Base-by-base conservation (phyloP, 2,113 vertebrate species). In the Chinchilla lanigera region DNA sequence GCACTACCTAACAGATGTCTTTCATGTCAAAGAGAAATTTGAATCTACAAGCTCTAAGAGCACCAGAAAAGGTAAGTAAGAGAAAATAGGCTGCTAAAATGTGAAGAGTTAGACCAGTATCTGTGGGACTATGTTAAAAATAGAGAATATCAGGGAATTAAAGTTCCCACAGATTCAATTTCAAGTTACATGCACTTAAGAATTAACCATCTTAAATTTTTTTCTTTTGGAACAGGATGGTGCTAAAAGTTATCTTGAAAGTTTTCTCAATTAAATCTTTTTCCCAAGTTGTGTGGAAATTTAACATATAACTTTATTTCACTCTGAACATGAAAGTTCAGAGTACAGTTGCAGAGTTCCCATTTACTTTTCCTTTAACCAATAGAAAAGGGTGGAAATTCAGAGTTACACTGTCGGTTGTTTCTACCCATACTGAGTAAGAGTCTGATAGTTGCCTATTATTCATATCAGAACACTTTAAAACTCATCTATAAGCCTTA, bases 71-170 rank as follows among this genome's bases (percentile, higher is more conserved):
- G 69, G 20, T 38, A 86, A 78, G 22, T 69, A 99, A 99, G 99
- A 97, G 99, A 99, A 97, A 98, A 99, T 75, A 99, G 99, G 17
- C 98, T 98, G n/a, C 96, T 99, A 97, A 99, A 99, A 9, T 99
- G 99, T 0, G 99, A 99, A 97, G 99, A 99, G 95, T 97, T 99
- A 92, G 99, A 99, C 98, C 99, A 98, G 11, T 98, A 99, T 87
- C 98, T 99, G 26, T 97, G 99, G 71, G 98, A 99, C 47, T 98
- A 99, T 92, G 93, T 99, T 94, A 98, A 98, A 89, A 98, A 99
- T 89, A 99, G 99, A 96, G 98, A 95, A 2, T 98, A 98, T 3
- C 98, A 98, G 52, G 98, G 98, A 94, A 99, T 98, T 82, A 98
- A 99, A 20, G 97, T 99, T 98, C 99, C 98, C 96, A 99, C 98